These are phyloP conservation scores for Vanessa atalanta DNA, from an alignment of 1,140 invertebrate species.

Conservation along the genomic window DNA sequence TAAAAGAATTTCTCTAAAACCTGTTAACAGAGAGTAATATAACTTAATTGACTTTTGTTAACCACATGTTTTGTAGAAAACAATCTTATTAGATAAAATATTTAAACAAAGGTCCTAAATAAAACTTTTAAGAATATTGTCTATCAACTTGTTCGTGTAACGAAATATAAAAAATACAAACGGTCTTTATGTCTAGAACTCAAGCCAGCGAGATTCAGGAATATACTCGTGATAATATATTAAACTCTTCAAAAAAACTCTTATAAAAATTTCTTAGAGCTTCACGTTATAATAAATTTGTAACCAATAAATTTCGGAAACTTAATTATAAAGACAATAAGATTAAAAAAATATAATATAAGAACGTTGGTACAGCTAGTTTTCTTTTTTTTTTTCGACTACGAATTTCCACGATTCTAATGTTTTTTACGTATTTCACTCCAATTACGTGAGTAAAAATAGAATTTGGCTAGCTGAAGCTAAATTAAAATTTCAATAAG, in stretches of 20 bases:
- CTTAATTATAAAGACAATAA: slow-evolving; percentile 27
- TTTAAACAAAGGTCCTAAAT: too few relatives aligned
- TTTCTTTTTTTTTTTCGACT: slow-evolving; percentile 14
- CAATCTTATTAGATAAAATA: too few relatives aligned
- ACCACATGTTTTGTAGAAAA: slow-evolving; percentile 16
- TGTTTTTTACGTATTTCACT: neutral
- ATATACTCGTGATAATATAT: too few relatives aligned
- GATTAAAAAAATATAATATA: slow-evolving; percentile 35
- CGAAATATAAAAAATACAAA: too few relatives aligned
- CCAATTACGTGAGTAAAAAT: slow-evolving; percentile 3
- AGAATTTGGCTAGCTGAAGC: neutral
- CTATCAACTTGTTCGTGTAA: too few relatives aligned
- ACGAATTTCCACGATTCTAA: too few relatives aligned
- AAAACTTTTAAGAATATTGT: too few relatives aligned
- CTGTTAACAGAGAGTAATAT: slow-evolving; percentile 48
- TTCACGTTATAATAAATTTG: neutral
- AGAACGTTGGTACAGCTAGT: slow-evolving; percentile 47
- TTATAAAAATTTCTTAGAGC: neutral
- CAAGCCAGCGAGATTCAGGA: too few relatives aligned
- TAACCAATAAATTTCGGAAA: slow-evolving; percentile 4
- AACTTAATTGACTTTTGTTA: slow-evolving; percentile 64
- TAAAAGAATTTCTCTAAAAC: slow-evolving; percentile 39
- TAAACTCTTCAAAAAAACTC: neutral
- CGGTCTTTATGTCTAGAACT: too few relatives aligned
- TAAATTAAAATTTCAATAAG: neutral